A percentile compares a stretch with the other conserved stretches of the same genome.
Evolutionary conservation across 2,113 vertebrate genomes (phyloP).

Genomic region (Toxotes chatareus): DNA sequence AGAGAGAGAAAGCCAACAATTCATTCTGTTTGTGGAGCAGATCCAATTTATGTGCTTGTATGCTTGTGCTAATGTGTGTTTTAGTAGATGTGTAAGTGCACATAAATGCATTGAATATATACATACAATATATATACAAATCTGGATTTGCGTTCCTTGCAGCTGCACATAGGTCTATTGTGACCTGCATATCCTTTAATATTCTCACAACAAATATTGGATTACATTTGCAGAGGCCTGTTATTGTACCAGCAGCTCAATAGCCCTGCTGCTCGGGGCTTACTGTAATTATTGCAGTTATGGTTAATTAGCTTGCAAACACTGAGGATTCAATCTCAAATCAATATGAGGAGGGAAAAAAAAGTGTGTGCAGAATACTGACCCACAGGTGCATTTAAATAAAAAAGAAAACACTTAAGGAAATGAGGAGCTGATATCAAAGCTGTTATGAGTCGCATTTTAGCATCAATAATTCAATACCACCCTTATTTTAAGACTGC

Average conservation of each 20-base stretch:
- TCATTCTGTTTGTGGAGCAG: not conserved
- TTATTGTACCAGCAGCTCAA: conserved; percentile 52
- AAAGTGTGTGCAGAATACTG: not conserved
- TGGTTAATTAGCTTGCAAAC: conserved; percentile 69
- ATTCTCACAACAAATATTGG: conserved; percentile 57
- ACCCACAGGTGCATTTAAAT: conserved; percentile 51
- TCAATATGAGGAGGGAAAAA: conserved; percentile 47
- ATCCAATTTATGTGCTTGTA: not conserved
- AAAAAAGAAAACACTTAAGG: conserved; percentile 16
- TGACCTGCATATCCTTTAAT: conserved; percentile 33
- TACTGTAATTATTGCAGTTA: conserved; percentile 69
- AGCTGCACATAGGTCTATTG: not conserved
- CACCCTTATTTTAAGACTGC: not conserved
- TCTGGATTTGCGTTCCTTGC: conserved; percentile 35
- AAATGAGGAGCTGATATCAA: conserved; percentile 23
- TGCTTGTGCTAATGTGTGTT: conserved; percentile 1
- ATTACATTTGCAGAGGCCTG: conserved; percentile 52
- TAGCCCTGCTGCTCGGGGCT: conserved; percentile 46
- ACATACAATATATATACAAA: not conserved
- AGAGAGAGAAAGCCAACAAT: not conserved
- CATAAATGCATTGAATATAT: not conserved
- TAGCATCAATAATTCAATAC: conserved; percentile 24
- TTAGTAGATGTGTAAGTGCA: not conserved
- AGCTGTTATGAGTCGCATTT: conserved; percentile 28
- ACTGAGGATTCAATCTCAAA: conserved; percentile 64